Conservation (phyloP, 2,888 invertebrate species). For the Xanthorhoe designata region DNA sequence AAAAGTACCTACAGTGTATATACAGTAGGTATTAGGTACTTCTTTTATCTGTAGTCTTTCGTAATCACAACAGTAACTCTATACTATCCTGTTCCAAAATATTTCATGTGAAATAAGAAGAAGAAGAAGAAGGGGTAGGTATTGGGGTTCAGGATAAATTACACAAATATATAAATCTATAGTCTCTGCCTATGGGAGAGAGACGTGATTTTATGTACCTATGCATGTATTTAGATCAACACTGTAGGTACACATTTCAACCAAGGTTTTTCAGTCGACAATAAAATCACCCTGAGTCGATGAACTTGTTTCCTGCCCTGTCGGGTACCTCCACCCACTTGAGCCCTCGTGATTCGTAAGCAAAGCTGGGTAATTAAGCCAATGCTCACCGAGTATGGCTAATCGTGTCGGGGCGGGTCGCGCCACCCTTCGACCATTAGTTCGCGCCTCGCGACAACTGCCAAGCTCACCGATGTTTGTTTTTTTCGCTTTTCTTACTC, state of each 20-base stretch:
- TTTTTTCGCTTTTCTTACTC: conserved; percentile 7
- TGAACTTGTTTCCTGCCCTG: not conserved
- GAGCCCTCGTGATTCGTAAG: conserved; percentile 36
- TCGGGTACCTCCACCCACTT: conserved; percentile 17
- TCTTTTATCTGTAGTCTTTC: too few species aligned
- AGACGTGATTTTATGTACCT: too few species aligned
- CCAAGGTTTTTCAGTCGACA: not conserved
- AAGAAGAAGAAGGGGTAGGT: too few species aligned
- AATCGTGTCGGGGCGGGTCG: conserved; percentile 51
- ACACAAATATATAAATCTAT: too few species aligned
- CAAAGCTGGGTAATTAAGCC: conserved; percentile 55
- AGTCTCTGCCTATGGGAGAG: too few species aligned
- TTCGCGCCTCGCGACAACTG: conserved; percentile 46
- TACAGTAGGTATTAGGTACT: too few species aligned
- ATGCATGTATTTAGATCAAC: too few species aligned
- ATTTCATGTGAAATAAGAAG: too few species aligned
- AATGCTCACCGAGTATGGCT: conserved; percentile 57
- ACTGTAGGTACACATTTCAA: not conserved
- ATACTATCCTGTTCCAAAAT: too few species aligned
- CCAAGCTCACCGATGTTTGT: conserved; percentile 33
- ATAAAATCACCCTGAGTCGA: not conserved
- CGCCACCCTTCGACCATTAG: conserved; percentile 44
- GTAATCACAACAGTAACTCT: too few species aligned
- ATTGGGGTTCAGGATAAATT: too few species aligned
- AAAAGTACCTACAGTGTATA: too few species aligned